These are phyloP conservation scores for Myiotriccus ornatus DNA, from an alignment of 2,797 vertebrate species.

Conservation along the genomic window DNA sequence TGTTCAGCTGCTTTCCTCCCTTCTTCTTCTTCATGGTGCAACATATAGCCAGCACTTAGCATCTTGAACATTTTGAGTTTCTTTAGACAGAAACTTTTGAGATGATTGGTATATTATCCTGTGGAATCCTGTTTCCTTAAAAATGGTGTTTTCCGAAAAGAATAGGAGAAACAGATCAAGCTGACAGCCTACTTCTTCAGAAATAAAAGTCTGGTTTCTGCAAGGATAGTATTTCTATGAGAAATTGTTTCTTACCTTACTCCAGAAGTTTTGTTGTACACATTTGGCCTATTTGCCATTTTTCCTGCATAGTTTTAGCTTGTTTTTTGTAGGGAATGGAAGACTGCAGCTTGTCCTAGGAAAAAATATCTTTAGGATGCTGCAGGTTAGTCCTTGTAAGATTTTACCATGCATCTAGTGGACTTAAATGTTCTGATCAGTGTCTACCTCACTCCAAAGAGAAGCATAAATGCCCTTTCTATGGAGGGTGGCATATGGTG, in stretches of 20 bases:
- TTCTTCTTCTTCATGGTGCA: background rate
- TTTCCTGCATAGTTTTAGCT: background rate
- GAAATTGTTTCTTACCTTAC: background rate
- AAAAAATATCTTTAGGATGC: background rate
- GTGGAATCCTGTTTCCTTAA: background rate
- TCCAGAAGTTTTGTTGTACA: background rate
- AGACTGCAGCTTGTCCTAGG: background rate
- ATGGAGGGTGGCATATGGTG: accelerated
- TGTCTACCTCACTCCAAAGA: background rate
- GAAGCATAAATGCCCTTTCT: background rate
- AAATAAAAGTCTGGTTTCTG: background rate
- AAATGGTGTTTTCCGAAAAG: background rate
- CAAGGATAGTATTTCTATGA: background rate
- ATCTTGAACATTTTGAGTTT: background rate
- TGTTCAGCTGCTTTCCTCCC: background rate
- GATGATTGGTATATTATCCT: background rate
- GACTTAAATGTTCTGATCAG: background rate
- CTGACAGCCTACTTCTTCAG: background rate
- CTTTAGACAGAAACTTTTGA: background rate
- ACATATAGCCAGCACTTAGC: background rate
- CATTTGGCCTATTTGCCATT: background rate
- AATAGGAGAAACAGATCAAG: background rate
- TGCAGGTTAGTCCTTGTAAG: background rate
- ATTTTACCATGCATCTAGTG: background rate
- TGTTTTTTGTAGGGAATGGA: background rate